These are phyloP conservation scores for Caenorhabditis macrosperma DNA, from an alignment of 2,888 invertebrate genomes.

Conservation along the genomic window DNA sequence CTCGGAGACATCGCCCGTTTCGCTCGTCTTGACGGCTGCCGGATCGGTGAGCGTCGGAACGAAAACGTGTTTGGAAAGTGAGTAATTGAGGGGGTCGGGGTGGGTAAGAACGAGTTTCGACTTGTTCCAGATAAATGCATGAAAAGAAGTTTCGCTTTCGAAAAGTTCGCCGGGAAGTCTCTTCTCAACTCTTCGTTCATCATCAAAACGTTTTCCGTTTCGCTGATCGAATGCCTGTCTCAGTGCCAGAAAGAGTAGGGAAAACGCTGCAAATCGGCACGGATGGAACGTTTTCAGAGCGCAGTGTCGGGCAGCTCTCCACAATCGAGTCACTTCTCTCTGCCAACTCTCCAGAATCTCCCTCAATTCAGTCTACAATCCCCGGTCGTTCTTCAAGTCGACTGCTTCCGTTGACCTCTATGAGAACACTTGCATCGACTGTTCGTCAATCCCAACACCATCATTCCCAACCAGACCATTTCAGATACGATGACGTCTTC, in stretches of 20 bases:
- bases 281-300: no score
- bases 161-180: slow-evolving; percentile 46
- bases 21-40: slow-evolving; percentile 27
- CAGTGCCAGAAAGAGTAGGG: slow-evolving; percentile 64
- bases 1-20: slow-evolving; percentile 4
- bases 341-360: slow-evolving; percentile 69
- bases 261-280: no score
- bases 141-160: slow-evolving; percentile 62
- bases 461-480: no score
- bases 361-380: slow-evolving; percentile 71
- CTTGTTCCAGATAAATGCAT: slow-evolving; percentile 54
- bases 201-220: slow-evolving; percentile 46
- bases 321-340: slow-evolving; percentile 27
- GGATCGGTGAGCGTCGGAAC: slow-evolving; percentile 36
- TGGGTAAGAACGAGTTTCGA: no score
- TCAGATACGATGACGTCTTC: slow-evolving; percentile 39
- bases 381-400: slow-evolving; percentile 62
- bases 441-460: no score
- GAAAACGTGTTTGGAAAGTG: slow-evolving; percentile 56
- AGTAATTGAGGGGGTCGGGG: slow-evolving; percentile 36
- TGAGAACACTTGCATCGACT: slow-evolving; percentile 71
- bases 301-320: slow-evolving; percentile 64
- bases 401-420: slow-evolving; percentile 67
- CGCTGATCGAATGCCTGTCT: slow-evolving; percentile 63
- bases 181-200: slow-evolving; percentile 32